Evolutionary conservation across 2,113 vertebrate genomes (phyloP).

Genomic region (Thamnophis sirtalis): DNA sequence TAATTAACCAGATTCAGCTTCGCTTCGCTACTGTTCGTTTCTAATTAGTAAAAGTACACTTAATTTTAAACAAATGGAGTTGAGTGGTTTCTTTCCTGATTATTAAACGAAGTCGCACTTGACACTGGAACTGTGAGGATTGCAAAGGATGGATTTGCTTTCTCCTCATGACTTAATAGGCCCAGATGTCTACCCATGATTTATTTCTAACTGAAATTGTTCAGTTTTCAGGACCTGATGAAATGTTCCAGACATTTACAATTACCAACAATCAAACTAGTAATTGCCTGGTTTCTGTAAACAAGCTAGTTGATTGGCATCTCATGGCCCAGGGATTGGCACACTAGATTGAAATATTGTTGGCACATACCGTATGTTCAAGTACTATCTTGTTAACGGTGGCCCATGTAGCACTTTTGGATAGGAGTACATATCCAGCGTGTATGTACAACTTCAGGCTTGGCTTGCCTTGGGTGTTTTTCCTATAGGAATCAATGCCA

Average conservation of each 20-base stretch:
- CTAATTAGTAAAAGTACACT: too few relatives aligned
- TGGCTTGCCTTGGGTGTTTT: not conserved
- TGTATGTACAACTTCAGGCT: not conserved
- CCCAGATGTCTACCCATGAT: not conserved
- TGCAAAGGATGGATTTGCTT: not conserved
- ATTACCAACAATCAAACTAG: conserved; percentile 7
- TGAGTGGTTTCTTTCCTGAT: too few relatives aligned
- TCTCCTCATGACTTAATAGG: not conserved
- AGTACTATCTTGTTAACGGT: accelerated
- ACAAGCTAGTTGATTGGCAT: accelerated
- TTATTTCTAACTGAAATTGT: conserved; percentile 1
- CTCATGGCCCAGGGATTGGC: accelerated
- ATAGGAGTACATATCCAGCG: not conserved
- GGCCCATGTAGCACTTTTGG: not conserved
- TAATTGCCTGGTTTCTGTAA: not conserved
- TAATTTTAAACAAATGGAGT: too few relatives aligned
- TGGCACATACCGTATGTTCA: not conserved
- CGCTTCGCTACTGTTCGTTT: too few relatives aligned
- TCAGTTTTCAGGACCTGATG: not conserved
- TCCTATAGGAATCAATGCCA: not conserved
- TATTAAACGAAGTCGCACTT: too few relatives aligned
- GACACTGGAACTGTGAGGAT: not conserved
- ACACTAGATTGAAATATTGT: not conserved
- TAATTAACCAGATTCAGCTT: too few relatives aligned
- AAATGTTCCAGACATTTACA: conserved; percentile 1